Percentiles rank a stretch among this genome's conserved stretches.
Conservation (phyloP, 2,888 invertebrate species). For the Phaedon cochleariae region DNA sequence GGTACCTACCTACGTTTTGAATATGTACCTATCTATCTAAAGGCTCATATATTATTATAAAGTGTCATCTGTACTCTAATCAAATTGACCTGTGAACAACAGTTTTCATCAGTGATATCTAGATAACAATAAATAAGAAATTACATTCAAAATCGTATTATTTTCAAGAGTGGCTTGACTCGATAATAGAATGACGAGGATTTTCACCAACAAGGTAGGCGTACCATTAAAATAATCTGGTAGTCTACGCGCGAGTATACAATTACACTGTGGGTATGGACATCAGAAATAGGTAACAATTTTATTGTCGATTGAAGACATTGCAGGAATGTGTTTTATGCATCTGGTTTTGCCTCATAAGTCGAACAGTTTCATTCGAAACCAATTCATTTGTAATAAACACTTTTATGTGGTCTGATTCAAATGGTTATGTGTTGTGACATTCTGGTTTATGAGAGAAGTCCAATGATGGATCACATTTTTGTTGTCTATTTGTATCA, state of each 20-base stretch:
- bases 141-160: constrained; percentile 25
- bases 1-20: too few relatives aligned
- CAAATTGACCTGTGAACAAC: too few relatives aligned
- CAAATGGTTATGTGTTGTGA: background rate
- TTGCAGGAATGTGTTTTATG: constrained; percentile 36
- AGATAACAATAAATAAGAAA: background rate
- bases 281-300: constrained; percentile 44
- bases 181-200: constrained; percentile 27
- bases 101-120: background rate
- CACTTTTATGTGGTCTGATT: background rate
- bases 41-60: too few relatives aligned
- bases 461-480: background rate
- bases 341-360: constrained; percentile 34
- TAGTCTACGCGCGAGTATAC: constrained; percentile 40
- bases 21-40: too few relatives aligned
- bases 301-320: constrained; percentile 43
- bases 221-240: constrained; percentile 44
- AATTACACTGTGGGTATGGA: constrained; percentile 44
- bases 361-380: constrained; percentile 33
- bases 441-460: background rate
- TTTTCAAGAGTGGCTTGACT: constrained; percentile 29
- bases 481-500: background rate
- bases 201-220: constrained; percentile 37
- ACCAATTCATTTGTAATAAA: constrained; percentile 32
- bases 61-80: too few relatives aligned